Evolutionary conservation across 1,140 invertebrate species (phyloP).

Genomic region (Zaprionus davidi): DNA sequence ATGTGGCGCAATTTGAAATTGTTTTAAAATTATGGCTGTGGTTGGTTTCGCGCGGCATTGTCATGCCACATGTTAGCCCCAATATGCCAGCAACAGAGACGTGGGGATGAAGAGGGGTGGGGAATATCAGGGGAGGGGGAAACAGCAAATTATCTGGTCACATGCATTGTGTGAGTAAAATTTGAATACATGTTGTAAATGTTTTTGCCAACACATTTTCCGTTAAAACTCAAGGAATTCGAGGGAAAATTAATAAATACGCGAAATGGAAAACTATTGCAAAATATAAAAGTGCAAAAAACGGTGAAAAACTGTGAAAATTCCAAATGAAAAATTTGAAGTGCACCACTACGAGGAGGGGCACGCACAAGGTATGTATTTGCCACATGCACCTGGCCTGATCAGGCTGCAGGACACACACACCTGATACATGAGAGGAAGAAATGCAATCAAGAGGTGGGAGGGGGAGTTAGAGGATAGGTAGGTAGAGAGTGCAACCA

Average conservation of each 20-base stretch:
- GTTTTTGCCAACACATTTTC: slow-evolving; percentile 1
- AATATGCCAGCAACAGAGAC: slow-evolving; percentile 57
- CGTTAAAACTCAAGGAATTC: neutral
- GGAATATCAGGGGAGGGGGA: neutral
- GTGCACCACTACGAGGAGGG: neutral
- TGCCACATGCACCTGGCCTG: neutral
- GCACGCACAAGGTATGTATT: neutral
- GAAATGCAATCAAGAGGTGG: too few species aligned
- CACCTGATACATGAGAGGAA: neutral
- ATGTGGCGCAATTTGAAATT: slow-evolving; percentile 59
- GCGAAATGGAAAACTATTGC: neutral
- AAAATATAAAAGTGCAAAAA: neutral
- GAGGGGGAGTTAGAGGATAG: neutral
- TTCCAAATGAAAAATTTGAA: neutral
- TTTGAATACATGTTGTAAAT: slow-evolving; percentile 34
- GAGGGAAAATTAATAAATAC: slow-evolving; percentile 28
- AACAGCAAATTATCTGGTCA: slow-evolving; percentile 35
- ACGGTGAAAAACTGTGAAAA: neutral
- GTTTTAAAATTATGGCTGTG: slow-evolving; percentile 68
- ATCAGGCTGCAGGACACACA: neutral
- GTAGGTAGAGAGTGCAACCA: neutral
- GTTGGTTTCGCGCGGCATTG: slow-evolving; percentile 22
- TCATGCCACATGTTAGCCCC: slow-evolving; percentile 62
- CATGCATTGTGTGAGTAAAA: slow-evolving; percentile 30
- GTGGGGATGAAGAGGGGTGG: neutral